Percentiles rank a stretch among this genome's conserved stretches.
These are phyloP conservation scores for Papilio glaucus DNA, from an alignment of 1,140 invertebrate genomes.

Conservation along the genomic window DNA sequence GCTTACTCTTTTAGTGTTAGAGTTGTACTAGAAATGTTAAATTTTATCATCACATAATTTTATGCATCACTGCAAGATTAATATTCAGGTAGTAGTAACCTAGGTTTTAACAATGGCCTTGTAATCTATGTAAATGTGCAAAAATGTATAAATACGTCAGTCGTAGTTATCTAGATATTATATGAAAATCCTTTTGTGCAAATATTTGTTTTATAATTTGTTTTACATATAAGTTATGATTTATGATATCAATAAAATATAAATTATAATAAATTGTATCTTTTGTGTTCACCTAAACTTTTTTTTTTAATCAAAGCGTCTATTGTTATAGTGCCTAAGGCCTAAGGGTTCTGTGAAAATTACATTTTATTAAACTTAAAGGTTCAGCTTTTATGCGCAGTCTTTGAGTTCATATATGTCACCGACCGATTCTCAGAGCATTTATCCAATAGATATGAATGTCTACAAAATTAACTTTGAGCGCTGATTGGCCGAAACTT, in stretches of 20 bases:
- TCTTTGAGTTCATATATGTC: too few species aligned
- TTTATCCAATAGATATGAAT: too few species aligned
- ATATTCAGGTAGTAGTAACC: conserved; percentile 25
- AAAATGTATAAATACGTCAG: conserved; percentile 61
- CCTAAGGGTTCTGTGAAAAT: too few species aligned
- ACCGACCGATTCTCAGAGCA: too few species aligned
- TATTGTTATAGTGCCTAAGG: too few species aligned
- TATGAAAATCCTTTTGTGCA: conserved; percentile 59
- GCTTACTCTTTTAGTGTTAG: conserved; percentile 34
- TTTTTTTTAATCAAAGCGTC: too few species aligned
- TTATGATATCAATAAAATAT: conserved; percentile 58
- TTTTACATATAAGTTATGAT: conserved; percentile 59
- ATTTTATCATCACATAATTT: conserved; percentile 38
- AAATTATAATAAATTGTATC: neutral
- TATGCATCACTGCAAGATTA: conserved; percentile 32
- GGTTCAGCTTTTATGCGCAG: too few species aligned
- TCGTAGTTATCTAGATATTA: conserved; percentile 61
- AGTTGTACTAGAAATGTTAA: conserved; percentile 30
- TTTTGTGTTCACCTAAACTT: too few species aligned
- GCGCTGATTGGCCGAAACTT: too few species aligned
- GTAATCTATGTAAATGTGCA: conserved; percentile 79
- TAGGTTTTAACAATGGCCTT: conserved; percentile 52
- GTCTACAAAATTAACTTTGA: too few species aligned
- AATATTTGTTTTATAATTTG: conserved; percentile 61
- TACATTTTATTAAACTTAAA: too few species aligned